Percentiles rank a stretch among this genome's conserved stretches.
phyloP scores from a whole-genome alignment of 2,888 invertebrate species.

The Notodonta dromedarius region DNA sequence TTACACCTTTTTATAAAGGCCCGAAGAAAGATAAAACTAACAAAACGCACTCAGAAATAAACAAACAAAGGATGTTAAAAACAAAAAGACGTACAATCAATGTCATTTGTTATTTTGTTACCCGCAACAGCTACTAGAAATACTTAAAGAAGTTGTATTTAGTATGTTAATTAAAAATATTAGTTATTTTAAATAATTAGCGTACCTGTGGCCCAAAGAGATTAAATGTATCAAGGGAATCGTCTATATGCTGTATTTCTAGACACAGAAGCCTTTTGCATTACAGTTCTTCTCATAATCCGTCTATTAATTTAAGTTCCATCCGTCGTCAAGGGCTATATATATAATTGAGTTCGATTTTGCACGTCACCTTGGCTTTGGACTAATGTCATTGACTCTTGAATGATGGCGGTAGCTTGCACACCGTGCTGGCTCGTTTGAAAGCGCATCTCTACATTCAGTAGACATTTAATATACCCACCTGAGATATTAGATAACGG shows the following conservation, averaged over 20 bases:
- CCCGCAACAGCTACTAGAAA: not conserved
- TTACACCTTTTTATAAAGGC: constrained; percentile 4
- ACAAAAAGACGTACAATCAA: not conserved
- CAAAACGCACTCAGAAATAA: not conserved
- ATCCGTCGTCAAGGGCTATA: no score
- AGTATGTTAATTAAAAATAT: not conserved
- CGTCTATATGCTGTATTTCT: no score
- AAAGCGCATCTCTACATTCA: not conserved
- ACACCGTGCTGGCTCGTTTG: not conserved
- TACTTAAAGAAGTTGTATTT: not conserved
- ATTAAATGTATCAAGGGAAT: no score
- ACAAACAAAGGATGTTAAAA: not conserved
- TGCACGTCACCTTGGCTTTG: not conserved
- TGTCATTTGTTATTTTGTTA: constrained; percentile 3
- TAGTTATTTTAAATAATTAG: no score
- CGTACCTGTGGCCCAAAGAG: not conserved
- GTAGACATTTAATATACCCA: constrained; percentile 17
- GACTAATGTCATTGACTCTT: not conserved
- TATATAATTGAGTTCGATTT: no score
- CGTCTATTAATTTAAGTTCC: no score
- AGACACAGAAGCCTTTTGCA: not conserved
- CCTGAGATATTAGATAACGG: constrained; percentile 20
- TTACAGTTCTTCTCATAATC: not conserved
- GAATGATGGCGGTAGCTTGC: not conserved
- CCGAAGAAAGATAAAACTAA: constrained; percentile 4